Evolutionary conservation across 2,797 vertebrate genomes (phyloP).

Genomic region (Malacoraja senta): DNA sequence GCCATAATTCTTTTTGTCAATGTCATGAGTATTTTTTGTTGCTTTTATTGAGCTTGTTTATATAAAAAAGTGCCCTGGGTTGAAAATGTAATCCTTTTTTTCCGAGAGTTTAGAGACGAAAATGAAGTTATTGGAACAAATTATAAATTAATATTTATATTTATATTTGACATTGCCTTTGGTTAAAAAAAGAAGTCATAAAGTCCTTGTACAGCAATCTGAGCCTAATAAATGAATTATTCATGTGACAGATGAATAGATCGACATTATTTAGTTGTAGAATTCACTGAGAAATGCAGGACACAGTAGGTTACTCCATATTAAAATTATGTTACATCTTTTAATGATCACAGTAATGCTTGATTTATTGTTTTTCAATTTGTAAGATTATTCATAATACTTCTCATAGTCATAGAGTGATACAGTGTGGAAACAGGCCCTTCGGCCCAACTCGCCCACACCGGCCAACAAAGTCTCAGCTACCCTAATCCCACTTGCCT

Average conservation of each 20-base stretch:
- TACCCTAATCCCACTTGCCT: no score
- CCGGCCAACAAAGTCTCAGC: no score
- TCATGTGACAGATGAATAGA: neutral
- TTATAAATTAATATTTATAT: constrained; percentile 33
- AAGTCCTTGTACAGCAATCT: constrained; percentile 17
- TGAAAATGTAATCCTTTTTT: neutral
- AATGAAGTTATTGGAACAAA: neutral
- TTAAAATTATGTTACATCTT: neutral
- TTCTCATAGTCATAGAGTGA: no score
- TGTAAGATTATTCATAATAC: neutral
- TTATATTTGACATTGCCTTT: constrained; percentile 18
- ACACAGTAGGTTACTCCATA: neutral
- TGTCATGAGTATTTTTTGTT: neutral
- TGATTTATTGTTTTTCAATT: neutral
- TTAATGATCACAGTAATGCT: neutral
- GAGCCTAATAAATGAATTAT: constrained; percentile 20
- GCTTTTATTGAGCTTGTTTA: constrained; percentile 13
- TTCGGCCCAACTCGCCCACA: no score
- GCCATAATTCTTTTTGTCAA: neutral
- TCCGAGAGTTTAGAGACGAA: neutral
- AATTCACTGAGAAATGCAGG: neutral
- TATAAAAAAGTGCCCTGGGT: no score
- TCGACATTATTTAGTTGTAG: constrained; percentile 10
- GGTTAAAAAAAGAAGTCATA: neutral
- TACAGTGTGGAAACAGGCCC: no score